Conservation (phyloP, 1,140 invertebrate genomes). For the Aricia agestis region DNA sequence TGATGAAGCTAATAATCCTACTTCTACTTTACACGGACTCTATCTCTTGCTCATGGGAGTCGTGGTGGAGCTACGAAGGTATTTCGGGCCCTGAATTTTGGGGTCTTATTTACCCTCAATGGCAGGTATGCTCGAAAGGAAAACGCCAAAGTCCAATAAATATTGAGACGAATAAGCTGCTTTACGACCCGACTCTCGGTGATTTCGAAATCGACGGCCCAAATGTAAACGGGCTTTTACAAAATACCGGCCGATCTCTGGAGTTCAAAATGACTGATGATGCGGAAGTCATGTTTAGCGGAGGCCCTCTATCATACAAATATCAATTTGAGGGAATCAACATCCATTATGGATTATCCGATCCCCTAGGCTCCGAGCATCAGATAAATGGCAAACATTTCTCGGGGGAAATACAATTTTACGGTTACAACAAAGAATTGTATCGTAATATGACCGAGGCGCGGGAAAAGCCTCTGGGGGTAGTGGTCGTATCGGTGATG, state of each 20-base stretch:
- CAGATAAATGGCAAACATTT: conserved; percentile 10
- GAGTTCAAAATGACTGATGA: background rate
- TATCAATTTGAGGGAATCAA: background rate
- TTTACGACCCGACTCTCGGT: background rate
- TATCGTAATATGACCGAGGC: background rate
- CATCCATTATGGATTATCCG: background rate
- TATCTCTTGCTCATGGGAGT: background rate
- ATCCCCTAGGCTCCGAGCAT: conserved; percentile 1
- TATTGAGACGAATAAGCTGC: background rate
- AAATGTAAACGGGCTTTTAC: background rate
- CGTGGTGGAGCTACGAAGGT: background rate
- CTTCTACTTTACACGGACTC: background rate
- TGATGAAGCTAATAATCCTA: background rate
- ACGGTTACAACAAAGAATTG: conserved; percentile 4
- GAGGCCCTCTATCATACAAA: conserved; percentile 5
- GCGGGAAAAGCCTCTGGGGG: background rate
- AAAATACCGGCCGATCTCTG: background rate
- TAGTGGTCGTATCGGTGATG: background rate
- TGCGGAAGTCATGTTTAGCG: background rate
- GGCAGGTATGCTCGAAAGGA: background rate
- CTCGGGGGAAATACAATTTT: background rate
- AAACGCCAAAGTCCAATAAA: conserved; percentile 6
- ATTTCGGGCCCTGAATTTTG: background rate
- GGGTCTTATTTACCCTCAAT: background rate
- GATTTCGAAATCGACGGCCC: background rate